Conservation (phyloP, 2,797 vertebrate genomes). For the Potorous gilbertii region DNA sequence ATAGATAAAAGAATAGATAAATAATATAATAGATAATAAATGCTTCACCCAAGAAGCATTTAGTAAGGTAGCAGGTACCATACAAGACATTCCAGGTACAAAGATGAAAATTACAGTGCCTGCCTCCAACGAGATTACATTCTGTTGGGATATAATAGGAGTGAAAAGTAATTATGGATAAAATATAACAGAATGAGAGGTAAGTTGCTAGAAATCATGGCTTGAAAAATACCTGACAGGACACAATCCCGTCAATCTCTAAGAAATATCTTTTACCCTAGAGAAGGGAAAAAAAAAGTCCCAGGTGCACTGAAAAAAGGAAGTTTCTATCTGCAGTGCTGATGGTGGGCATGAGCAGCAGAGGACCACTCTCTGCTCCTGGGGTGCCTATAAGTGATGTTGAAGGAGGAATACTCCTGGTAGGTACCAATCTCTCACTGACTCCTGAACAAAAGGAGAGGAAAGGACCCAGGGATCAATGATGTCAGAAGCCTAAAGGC, state of each 20-base stretch:
- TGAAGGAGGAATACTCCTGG: too few relatives aligned
- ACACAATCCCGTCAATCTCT: background rate
- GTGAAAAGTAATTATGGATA: background rate
- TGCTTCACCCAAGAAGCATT: too few relatives aligned
- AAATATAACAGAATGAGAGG: background rate
- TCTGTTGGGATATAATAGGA: background rate
- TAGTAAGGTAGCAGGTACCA: background rate
- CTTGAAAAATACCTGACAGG: background rate
- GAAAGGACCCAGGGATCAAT: too few relatives aligned
- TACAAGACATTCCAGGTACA: background rate
- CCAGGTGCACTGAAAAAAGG: background rate
- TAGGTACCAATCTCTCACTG: too few relatives aligned
- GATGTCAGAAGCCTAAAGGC: too few relatives aligned
- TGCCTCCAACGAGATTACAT: background rate
- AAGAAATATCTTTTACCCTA: background rate
- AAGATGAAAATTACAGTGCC: background rate
- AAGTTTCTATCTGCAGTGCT: background rate
- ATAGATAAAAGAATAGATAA: too few relatives aligned
- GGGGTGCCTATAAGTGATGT: too few relatives aligned
- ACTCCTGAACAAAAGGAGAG: too few relatives aligned
- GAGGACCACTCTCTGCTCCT: too few relatives aligned
- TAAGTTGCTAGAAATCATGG: background rate
- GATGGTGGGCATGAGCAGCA: too few relatives aligned
- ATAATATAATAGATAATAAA: too few relatives aligned
- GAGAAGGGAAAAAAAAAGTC: background rate